Conservation (phyloP, 2,888 invertebrate genomes). For the Carpatolechia fugitivella region DNA sequence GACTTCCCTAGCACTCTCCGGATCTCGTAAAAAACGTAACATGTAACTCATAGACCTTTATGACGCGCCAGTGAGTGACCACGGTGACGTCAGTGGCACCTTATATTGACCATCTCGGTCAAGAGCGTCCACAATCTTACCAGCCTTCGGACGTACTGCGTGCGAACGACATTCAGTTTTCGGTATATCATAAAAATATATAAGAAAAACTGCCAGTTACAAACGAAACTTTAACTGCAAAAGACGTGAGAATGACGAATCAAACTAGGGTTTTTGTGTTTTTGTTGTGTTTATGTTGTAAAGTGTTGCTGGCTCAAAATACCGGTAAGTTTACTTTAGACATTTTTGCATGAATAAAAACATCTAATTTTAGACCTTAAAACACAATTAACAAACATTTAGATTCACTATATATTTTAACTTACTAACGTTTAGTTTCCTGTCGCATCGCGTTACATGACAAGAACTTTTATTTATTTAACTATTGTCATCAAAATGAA, state of each 20-base stretch:
- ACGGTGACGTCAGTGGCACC: conserved; percentile 19
- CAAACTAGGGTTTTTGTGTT: conserved; percentile 35
- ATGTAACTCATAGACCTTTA: too few relatives aligned
- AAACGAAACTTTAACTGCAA: neutral
- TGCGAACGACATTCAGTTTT: neutral
- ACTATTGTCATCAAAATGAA: too few relatives aligned
- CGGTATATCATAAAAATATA: neutral
- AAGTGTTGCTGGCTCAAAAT: conserved; percentile 42
- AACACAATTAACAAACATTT: too few relatives aligned
- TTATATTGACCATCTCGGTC: conserved; percentile 29
- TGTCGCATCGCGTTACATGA: too few relatives aligned
- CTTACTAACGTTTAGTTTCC: too few relatives aligned
- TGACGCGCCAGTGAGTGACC: neutral
- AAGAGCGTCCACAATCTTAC: conserved; percentile 21
- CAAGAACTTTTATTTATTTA: too few relatives aligned
- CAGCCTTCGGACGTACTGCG: conserved; percentile 11
- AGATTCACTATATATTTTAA: too few relatives aligned
- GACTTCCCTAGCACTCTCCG: too few relatives aligned
- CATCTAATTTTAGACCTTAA: too few relatives aligned
- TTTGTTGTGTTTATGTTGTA: conserved; percentile 42
- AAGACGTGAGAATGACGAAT: neutral
- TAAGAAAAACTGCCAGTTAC: neutral
- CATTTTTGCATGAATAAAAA: neutral
- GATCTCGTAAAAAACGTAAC: too few relatives aligned
- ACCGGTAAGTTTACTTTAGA: conserved; percentile 40